A percentile compares a stretch with the other conserved stretches of the same genome.
These are phyloP conservation scores for Chydorus sphaericus DNA, from an alignment of 2,888 invertebrate species.

Conservation along the genomic window DNA sequence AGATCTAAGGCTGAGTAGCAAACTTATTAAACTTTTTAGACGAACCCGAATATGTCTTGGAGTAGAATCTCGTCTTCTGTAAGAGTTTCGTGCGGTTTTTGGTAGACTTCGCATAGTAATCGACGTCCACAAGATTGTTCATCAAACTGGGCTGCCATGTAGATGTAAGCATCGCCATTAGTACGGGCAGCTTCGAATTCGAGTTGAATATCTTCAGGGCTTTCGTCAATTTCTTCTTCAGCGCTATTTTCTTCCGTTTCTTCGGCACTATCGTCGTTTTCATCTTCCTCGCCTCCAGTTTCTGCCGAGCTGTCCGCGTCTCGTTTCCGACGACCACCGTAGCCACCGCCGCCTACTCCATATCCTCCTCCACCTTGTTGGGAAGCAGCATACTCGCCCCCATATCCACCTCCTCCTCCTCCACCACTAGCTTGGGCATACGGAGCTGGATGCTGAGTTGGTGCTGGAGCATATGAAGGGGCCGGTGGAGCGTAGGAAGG, in stretches of 20 bases:
- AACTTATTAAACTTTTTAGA: background rate
- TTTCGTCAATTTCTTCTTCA: background rate
- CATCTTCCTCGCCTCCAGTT: background rate
- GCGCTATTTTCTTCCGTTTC: background rate
- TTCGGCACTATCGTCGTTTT: background rate
- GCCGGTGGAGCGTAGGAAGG: background rate
- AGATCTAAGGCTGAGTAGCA: no score
- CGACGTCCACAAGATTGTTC: background rate
- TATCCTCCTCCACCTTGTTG: background rate
- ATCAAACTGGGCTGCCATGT: conserved; percentile 7
- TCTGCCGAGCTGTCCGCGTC: background rate
- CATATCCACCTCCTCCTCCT: background rate
- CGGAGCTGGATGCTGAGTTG: background rate
- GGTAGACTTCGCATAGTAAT: conserved; percentile 3
- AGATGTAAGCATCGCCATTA: conserved; percentile 4
- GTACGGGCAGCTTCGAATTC: background rate
- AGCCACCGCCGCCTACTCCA: background rate
- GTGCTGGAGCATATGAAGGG: background rate
- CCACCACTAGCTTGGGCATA: background rate
- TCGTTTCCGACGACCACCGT: background rate
- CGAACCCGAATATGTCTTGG: conserved; percentile 8
- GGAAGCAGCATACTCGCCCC: background rate
- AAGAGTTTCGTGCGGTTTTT: background rate
- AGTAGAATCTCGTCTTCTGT: conserved; percentile 4
- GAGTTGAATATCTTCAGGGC: background rate